phyloP scores from a whole-genome alignment of 1,140 invertebrate genomes.

The Kradibia gibbosae region DNA sequence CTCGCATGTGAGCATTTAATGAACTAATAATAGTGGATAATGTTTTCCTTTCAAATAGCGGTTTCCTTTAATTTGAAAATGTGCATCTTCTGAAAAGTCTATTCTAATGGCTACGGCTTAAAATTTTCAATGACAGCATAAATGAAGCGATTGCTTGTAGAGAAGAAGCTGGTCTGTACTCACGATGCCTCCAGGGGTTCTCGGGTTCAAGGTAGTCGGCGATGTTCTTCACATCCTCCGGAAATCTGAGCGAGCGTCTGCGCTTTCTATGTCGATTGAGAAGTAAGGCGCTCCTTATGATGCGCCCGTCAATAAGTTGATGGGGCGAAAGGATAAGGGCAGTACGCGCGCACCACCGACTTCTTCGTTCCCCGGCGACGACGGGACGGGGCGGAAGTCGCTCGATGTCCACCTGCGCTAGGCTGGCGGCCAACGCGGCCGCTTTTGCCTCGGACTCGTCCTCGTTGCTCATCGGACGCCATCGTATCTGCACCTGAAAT shows the following conservation, averaged over 20 bases:
- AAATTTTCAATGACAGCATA: too few relatives aligned
- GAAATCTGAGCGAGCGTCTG: slow-evolving; percentile 9
- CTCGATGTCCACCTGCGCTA: slow-evolving; percentile 44
- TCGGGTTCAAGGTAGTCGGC: slow-evolving; percentile 31
- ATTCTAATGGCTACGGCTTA: too few relatives aligned
- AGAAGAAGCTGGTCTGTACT: slow-evolving; percentile 8
- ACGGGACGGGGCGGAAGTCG: slow-evolving; percentile 34
- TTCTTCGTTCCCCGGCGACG: slow-evolving; percentile 8
- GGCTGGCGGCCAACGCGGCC: slow-evolving; percentile 11
- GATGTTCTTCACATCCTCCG: slow-evolving; percentile 18
- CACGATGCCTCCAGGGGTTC: slow-evolving; percentile 48
- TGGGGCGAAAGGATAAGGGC: slow-evolving; percentile 27
- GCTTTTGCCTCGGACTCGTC: slow-evolving; percentile 10
- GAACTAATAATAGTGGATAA: too few relatives aligned
- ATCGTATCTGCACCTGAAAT: neutral
- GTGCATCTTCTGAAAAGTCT: too few relatives aligned
- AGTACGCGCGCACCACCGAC: slow-evolving; percentile 34
- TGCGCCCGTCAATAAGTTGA: slow-evolving; percentile 39
- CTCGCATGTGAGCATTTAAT: too few relatives aligned
- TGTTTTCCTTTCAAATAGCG: too few relatives aligned
- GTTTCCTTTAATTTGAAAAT: too few relatives aligned
- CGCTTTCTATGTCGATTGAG: slow-evolving; percentile 29
- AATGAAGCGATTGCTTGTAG: too few relatives aligned
- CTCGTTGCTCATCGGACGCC: slow-evolving; percentile 5
- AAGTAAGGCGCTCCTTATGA: slow-evolving; percentile 41